Evolutionary conservation across 64 coral and sea anemone species (phyloP).

Genomic region (Pocillopora verrucosa): DNA sequence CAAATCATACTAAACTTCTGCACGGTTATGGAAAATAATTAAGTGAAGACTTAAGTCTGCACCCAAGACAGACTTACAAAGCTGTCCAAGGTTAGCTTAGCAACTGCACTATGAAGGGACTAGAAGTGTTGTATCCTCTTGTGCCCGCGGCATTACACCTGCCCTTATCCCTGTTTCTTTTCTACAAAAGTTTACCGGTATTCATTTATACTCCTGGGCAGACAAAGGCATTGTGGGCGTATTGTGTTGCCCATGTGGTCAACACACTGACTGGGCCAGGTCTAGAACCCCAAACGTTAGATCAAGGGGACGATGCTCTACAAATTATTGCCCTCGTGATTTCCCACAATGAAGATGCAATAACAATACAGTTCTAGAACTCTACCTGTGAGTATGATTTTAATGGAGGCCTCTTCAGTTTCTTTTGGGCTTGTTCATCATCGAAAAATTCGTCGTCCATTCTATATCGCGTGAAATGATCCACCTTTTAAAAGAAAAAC

Average conservation of each 20-base stretch:
- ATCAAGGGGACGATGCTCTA: background rate
- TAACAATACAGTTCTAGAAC: too few relatives aligned
- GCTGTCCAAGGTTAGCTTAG: too few relatives aligned
- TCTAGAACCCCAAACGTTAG: background rate
- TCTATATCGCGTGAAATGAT: conserved; percentile 95
- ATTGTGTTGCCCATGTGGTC: too few relatives aligned
- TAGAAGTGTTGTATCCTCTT: too few relatives aligned
- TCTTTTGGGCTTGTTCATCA: conserved; percentile 69
- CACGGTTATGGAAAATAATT: background rate
- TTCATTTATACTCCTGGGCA: too few relatives aligned
- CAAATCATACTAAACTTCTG: background rate
- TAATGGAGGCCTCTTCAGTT: conserved; percentile 69
- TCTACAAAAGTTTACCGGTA: too few relatives aligned
- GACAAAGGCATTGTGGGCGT: too few relatives aligned
- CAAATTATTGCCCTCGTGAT: background rate
- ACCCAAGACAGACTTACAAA: too few relatives aligned
- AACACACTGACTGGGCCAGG: background rate
- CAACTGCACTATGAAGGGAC: too few relatives aligned
- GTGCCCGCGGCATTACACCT: too few relatives aligned
- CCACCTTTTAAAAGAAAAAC: conserved; percentile 55
- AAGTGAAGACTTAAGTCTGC: background rate
- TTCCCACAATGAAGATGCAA: background rate
- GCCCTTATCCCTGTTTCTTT: too few relatives aligned
- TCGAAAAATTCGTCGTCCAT: conserved; percentile 90
- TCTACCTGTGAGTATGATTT: conserved; percentile 46